These are phyloP conservation scores for Ecliptopera silaceata DNA, from an alignment of 2,888 invertebrate species.

Conservation along the genomic window DNA sequence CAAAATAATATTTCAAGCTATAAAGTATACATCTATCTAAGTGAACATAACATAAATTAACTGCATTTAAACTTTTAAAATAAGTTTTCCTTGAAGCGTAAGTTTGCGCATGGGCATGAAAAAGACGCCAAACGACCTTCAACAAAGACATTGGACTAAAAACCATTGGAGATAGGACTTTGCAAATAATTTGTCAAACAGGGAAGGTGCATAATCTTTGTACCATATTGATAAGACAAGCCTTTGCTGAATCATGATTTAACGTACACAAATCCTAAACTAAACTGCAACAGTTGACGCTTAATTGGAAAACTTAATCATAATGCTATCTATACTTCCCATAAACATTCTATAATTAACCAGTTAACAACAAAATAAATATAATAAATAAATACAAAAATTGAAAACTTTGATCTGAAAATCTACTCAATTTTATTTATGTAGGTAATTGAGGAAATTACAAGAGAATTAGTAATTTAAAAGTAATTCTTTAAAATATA, in stretches of 20 bases:
- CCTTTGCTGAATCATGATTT: slow-evolving; percentile 24
- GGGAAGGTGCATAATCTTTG: slow-evolving; percentile 17
- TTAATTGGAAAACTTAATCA: slow-evolving; percentile 20
- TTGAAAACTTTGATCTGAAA: too few relatives aligned
- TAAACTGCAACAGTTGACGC: slow-evolving; percentile 21
- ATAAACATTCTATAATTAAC: slow-evolving; percentile 29
- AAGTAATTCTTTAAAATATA: neutral
- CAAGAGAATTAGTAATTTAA: neutral
- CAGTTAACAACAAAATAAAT: neutral
- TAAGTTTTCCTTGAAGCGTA: too few relatives aligned
- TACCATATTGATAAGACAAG: slow-evolving; percentile 26
- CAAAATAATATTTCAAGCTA: too few relatives aligned
- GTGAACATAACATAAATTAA: too few relatives aligned
- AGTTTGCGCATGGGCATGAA: too few relatives aligned
- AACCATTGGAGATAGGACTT: slow-evolving; percentile 1
- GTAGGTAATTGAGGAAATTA: neutral
- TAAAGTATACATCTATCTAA: too few relatives aligned
- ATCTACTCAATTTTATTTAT: neutral
- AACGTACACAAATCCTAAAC: slow-evolving; percentile 11
- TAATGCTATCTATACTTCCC: slow-evolving; percentile 19
- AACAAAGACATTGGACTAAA: slow-evolving; percentile 9
- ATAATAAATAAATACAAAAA: neutral
- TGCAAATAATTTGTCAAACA: slow-evolving; percentile 12
- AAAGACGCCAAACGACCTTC: neutral
- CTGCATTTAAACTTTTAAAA: too few relatives aligned